Evolutionary conservation across 2,888 invertebrate species (phyloP), one percentile per base, ranked within the genome.

Genomic region (Neoitamus cyanurus): DNA sequence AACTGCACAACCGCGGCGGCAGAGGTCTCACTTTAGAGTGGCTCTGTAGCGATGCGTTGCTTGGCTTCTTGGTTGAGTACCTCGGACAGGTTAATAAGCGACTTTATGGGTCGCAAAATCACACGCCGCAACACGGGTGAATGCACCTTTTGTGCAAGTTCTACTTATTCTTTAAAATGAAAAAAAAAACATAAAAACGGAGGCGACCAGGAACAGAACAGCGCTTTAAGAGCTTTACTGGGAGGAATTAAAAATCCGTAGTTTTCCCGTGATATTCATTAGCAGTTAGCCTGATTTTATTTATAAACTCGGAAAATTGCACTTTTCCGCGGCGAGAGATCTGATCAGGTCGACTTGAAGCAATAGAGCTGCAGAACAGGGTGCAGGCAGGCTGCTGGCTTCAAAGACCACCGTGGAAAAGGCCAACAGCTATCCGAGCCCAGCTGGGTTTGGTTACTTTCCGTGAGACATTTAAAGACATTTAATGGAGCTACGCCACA

Each of bases 401-500:
- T 13, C n/a, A 34, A 25, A 70, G 70, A 70, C 58, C 58, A 37
- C 42, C 42, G 34, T 58, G 13, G 20, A 48, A 78, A 78, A 78
- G 46, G 78, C 78, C 78, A 78, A 48, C 78, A 48, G 78, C 78
- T 20, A 11, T 48, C 34, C 78, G 28, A 58, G 15, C 58, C 48
- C 58, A 78, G 48, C 30, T 78, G 78, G 78, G 78, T 78, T 78
- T 78, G 78, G 78, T 78, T 58, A 13, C 31, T 78, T 78, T 78
- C 58, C 78, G 78, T 78, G 78, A 78, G 78, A 78, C 78, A 78
- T 78, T 77, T 77, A 77, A 77, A 77, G 42, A 77, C 77, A 77
- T 46, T 75, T 75, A 75, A 42, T 78, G 9, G 78, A 48, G 34
- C 25, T 28, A 42, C 20, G 78, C 30, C 78, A 78, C 78, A 48